phyloP scores from a whole-genome alignment of 2,113 vertebrate genomes.

The Alligator mississippiensis region DNA sequence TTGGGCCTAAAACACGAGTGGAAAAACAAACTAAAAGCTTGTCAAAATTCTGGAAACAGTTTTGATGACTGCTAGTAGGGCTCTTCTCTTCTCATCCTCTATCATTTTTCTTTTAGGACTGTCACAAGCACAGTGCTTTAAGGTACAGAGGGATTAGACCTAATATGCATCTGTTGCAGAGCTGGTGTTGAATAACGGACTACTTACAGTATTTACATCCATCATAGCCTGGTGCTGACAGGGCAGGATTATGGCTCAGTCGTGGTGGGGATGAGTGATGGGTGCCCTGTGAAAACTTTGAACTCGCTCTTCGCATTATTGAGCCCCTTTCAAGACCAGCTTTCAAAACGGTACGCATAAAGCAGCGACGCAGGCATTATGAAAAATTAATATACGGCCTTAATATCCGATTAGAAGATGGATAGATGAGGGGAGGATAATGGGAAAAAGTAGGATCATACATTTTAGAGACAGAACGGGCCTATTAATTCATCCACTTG shows the following conservation, averaged over 20 bases:
- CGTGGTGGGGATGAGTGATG: background rate
- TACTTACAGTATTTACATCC: background rate
- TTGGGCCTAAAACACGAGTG: background rate
- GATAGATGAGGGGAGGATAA: background rate
- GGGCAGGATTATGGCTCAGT: background rate
- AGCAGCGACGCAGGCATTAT: background rate
- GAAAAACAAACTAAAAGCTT: background rate
- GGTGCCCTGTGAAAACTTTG: background rate
- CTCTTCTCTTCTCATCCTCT: background rate
- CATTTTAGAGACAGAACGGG: background rate
- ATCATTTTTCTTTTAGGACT: background rate
- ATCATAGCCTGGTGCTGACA: background rate
- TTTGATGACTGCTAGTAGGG: background rate
- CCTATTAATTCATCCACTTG: background rate
- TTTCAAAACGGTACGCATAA: background rate
- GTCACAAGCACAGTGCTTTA: background rate
- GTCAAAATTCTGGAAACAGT: background rate
- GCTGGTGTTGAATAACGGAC: background rate
- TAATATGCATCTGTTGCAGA: background rate
- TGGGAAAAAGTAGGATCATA: background rate
- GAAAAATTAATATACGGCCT: background rate
- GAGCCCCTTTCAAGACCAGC: background rate
- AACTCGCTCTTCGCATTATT: fast-evolving
- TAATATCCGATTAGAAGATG: background rate
- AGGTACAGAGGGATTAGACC: background rate